Percentiles rank a stretch among this genome's conserved stretches.
These are phyloP conservation scores for Hetaerina americana DNA, from an alignment of 1,140 invertebrate species.

Conservation along the genomic window DNA sequence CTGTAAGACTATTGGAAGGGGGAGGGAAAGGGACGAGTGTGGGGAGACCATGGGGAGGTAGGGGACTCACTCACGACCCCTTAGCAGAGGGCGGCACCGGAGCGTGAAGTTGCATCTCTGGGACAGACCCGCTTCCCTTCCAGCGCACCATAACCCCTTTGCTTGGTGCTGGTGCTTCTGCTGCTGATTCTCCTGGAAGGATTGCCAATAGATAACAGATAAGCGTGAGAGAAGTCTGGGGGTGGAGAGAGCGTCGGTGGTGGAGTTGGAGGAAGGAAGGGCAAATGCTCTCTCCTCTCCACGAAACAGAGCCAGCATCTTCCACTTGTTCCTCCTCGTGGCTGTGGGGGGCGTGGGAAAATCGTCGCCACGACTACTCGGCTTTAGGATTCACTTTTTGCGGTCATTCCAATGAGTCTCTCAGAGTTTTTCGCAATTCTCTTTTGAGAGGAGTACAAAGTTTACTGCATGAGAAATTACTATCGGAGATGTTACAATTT, in stretches of 20 bases:
- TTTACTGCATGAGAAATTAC: no score
- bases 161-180: no score
- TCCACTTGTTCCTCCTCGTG: background rate
- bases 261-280: background rate
- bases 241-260: background rate
- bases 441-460: no score
- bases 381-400: background rate
- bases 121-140: background rate
- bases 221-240: background rate
- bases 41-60: no score
- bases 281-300: background rate
- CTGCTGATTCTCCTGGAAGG: no score
- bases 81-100: background rate
- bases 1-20: no score
- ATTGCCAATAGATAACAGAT: background rate
- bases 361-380: background rate
- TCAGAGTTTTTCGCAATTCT: no score
- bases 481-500: no score
- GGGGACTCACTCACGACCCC: background rate
- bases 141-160: background rate
- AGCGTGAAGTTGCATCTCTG: background rate
- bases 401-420: no score
- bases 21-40: no score
- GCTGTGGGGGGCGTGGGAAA: background rate
- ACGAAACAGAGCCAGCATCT: background rate